A percentile compares a stretch with the other conserved stretches of the same genome.
Evolutionary conservation across 2,113 vertebrate species (phyloP).

Genomic region (Zapornia atra): DNA sequence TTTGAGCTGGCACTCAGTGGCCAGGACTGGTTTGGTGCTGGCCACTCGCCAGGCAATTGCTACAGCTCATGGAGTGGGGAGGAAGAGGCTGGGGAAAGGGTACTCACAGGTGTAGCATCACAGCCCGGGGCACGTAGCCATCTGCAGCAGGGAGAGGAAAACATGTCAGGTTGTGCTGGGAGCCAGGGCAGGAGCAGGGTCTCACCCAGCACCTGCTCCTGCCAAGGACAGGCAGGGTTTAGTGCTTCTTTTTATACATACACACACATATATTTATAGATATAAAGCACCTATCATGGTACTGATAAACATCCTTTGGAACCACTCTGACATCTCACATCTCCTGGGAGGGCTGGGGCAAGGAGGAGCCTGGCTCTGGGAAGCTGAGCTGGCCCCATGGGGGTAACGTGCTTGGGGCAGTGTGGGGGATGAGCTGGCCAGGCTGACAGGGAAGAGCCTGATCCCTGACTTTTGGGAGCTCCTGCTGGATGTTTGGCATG

Average conservation of each 20-base stretch:
- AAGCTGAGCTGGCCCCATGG: not conserved
- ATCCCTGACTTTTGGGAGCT: not conserved
- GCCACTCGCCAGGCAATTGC: not conserved
- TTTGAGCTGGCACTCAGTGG: not conserved
- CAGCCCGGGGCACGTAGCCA: slow-evolving; percentile 25
- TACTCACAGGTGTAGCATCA: slow-evolving; percentile 66
- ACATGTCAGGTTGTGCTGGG: not conserved
- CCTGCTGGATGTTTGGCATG: too few relatives aligned
- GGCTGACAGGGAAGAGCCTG: not conserved
- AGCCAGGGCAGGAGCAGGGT: accelerated
- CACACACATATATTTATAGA: too few relatives aligned
- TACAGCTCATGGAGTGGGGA: not conserved
- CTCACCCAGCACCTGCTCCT: not conserved
- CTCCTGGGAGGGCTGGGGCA: not conserved
- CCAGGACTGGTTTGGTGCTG: not conserved
- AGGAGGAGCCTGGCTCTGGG: not conserved
- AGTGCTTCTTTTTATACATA: too few relatives aligned
- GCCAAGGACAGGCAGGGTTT: not conserved
- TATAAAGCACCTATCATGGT: too few relatives aligned
- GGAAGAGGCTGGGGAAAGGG: not conserved
- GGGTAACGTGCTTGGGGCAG: not conserved
- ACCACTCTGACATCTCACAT: too few relatives aligned
- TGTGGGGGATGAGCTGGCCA: not conserved
- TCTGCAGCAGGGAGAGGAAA: slow-evolving; percentile 11
- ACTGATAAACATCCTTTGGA: too few relatives aligned